These are phyloP conservation scores for Virgularia gustaviana DNA, from an alignment of 92 coral and sea anemone genomes.

Conservation along the genomic window DNA sequence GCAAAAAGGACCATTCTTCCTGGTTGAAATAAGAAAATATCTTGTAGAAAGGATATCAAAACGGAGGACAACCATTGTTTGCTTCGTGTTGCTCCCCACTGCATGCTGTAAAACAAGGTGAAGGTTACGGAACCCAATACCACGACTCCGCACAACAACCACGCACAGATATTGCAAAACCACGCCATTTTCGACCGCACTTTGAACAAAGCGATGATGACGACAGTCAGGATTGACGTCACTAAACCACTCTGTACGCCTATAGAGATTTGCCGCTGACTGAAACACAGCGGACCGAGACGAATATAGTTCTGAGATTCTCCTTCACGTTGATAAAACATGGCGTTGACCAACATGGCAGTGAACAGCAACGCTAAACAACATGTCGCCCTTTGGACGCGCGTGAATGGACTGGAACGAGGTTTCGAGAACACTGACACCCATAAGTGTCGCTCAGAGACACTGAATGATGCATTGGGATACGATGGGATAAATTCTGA, in stretches of 20 bases:
- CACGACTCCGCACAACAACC: slow-evolving; percentile 42
- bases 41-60: slow-evolving; percentile 65
- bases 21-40: slow-evolving; percentile 59
- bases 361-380: slow-evolving; percentile 69
- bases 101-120: slow-evolving; percentile 68
- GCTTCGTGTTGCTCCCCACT: slow-evolving; percentile 62
- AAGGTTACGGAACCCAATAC: slow-evolving; percentile 44
- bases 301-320: too few species aligned
- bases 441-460: slow-evolving; percentile 77
- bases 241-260: slow-evolving; percentile 73
- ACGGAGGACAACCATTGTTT: slow-evolving; percentile 67
- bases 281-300: slow-evolving; percentile 68
- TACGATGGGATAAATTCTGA: too few species aligned
- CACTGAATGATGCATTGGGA: too few species aligned
- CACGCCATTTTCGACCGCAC: slow-evolving; percentile 61
- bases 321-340: slow-evolving; percentile 61
- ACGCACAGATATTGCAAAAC: slow-evolving; percentile 53
- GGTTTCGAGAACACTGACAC: slow-evolving; percentile 65
- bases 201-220: slow-evolving; percentile 51
- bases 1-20: slow-evolving; percentile 63
- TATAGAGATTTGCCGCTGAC: slow-evolving; percentile 57
- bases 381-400: slow-evolving; percentile 72
- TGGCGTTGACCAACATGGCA: slow-evolving; percentile 72
- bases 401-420: slow-evolving; percentile 68
- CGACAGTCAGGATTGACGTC: slow-evolving; percentile 57